Conservation (phyloP, 2,113 vertebrate genomes). For the Boulengeromyrus knoepffleri region DNA sequence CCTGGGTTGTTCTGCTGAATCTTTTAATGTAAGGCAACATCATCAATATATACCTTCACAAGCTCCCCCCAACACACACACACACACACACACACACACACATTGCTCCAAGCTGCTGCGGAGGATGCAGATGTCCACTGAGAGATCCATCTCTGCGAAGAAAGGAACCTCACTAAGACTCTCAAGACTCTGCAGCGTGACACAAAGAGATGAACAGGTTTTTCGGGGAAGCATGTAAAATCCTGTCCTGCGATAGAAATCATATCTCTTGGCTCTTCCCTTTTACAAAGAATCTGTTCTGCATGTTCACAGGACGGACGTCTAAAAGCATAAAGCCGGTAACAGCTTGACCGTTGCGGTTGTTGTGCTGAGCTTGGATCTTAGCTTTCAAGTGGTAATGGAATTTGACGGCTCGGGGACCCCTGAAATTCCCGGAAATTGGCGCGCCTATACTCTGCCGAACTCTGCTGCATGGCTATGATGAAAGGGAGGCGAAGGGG, state of each 20-base stretch:
- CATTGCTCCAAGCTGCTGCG: no score
- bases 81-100: background rate
- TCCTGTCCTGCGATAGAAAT: background rate
- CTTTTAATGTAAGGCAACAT: background rate
- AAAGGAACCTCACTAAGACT: background rate
- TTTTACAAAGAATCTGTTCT: background rate
- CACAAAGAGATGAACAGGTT: background rate
- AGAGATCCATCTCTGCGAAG: background rate
- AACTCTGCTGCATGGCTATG: background rate
- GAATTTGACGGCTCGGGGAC: background rate
- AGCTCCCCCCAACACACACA: background rate
- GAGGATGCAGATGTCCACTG: background rate
- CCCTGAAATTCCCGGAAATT: background rate
- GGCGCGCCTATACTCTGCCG: background rate
- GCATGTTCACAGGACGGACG: background rate
- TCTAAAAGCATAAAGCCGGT: background rate
- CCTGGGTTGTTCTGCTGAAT: background rate
- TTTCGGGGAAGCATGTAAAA: background rate
- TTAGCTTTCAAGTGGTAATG: slow-evolving; percentile 10
- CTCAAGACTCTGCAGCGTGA: background rate
- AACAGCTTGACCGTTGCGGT: background rate
- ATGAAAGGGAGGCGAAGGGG: background rate
- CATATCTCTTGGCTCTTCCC: no score
- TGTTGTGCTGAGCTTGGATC: background rate
- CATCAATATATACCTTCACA: background rate